A percentile compares a stretch with the other conserved stretches of the same genome.
Conservation (phyloP, 64 coral and sea anemone genomes). For the Montipora efflorescens region DNA sequence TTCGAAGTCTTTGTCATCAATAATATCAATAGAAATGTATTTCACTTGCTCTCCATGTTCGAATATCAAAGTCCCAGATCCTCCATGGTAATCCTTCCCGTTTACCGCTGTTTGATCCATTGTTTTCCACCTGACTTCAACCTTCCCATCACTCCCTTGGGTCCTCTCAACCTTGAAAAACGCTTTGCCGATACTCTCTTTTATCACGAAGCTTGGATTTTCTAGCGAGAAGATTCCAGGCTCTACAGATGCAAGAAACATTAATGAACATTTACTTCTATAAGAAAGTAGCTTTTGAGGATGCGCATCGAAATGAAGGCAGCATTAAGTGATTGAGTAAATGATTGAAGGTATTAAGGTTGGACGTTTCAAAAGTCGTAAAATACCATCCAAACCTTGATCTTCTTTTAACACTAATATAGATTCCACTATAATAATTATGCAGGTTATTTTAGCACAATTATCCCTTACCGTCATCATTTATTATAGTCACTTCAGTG, state of each 20-base stretch:
- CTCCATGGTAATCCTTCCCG: slow-evolving; percentile 89
- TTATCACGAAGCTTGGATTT: slow-evolving; percentile 93
- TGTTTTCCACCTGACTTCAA: slow-evolving; percentile 85
- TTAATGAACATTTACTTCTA: background rate
- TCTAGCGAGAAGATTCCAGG: slow-evolving; percentile 94
- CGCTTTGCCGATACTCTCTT: slow-evolving; percentile 90
- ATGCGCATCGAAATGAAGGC: background rate
- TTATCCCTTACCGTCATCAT: slow-evolving; percentile 88
- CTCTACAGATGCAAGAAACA: slow-evolving; percentile 50
- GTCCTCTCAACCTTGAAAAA: slow-evolving; percentile 79
- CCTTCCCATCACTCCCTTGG: slow-evolving; percentile 86
- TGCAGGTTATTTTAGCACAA: too few species aligned
- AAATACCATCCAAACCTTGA: too few species aligned
- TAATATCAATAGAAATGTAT: slow-evolving; percentile 84
- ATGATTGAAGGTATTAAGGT: too few species aligned
- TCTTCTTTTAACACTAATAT: too few species aligned
- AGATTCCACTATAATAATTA: too few species aligned
- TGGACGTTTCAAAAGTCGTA: too few species aligned
- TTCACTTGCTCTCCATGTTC: slow-evolving; percentile 94
- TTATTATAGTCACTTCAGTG: slow-evolving; percentile 96
- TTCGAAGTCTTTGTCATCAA: slow-evolving; percentile 98
- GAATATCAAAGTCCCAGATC: slow-evolving; percentile 74
- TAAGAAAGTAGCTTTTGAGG: background rate
- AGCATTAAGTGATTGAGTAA: background rate
- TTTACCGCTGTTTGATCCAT: slow-evolving; percentile 84